A percentile compares a stretch with the other conserved stretches of the same genome.
Evolutionary conservation across 2,888 invertebrate species (phyloP).

Genomic region (Stenolophus ochropezus): DNA sequence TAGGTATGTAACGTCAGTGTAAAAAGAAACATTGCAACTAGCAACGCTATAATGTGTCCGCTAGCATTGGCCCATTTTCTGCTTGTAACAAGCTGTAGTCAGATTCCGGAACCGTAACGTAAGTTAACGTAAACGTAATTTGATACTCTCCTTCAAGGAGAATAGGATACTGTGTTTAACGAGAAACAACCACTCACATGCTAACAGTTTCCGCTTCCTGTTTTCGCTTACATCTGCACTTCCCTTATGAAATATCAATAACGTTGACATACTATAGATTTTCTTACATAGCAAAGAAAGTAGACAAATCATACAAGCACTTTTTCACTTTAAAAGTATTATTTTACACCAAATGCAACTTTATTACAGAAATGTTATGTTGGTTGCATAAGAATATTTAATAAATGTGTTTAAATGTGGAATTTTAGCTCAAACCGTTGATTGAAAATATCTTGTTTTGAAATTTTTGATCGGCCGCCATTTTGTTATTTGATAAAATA

Average conservation of each 20-base stretch:
- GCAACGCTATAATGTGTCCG: neutral
- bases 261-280: neutral
- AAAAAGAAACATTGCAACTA: neutral
- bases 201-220: constrained; percentile 2
- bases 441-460: no score
- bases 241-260: neutral
- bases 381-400: no score
- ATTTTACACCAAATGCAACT: no score
- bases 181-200: constrained; percentile 1
- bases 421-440: no score
- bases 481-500: no score
- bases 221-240: constrained; percentile 1
- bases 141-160: neutral
- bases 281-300: neutral
- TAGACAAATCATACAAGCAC: neutral
- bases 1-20: no score
- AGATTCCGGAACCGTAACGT: neutral
- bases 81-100: neutral
- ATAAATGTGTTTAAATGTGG: no score
- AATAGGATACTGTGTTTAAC: constrained; percentile 10
- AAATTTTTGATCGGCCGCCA: no score
- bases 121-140: constrained; percentile 12
- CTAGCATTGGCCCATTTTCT: neutral
- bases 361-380: no score
- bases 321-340: no score